A percentile compares a stretch with the other conserved stretches of the same genome.
Evolutionary conservation across 2,888 invertebrate species (phyloP).

Genomic region (Mythimna pallens): DNA sequence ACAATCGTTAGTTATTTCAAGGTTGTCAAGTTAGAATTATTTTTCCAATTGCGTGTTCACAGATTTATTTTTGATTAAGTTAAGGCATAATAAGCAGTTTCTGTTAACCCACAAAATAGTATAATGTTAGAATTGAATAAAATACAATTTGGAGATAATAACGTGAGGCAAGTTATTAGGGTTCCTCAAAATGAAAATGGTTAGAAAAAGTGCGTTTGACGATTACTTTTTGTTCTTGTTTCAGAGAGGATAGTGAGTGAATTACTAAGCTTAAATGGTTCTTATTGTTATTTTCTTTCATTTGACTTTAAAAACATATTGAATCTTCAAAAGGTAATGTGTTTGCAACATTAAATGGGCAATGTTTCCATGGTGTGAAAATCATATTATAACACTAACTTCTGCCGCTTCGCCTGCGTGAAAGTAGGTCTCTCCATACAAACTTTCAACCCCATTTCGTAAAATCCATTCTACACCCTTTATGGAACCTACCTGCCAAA

Average conservation of each 20-base stretch:
- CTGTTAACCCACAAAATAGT: not conserved
- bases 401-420: too few relatives aligned
- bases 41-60: slow-evolving; percentile 24
- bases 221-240: slow-evolving; percentile 20
- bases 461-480: too few relatives aligned
- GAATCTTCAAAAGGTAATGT: not conserved
- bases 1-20: slow-evolving; percentile 22
- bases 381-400: too few relatives aligned
- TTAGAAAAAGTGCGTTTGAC: slow-evolving; percentile 21
- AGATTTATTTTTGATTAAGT: slow-evolving; percentile 35
- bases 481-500: too few relatives aligned
- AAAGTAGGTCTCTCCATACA: too few relatives aligned
- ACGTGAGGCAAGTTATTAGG: slow-evolving; percentile 33
- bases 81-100: slow-evolving; percentile 1
- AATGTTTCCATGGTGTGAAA: too few relatives aligned
- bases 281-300: slow-evolving; percentile 13
- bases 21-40: slow-evolving; percentile 1
- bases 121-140: slow-evolving; percentile 19
- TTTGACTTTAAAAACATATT: not conserved
- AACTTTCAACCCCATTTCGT: too few relatives aligned
- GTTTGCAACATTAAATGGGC: not conserved
- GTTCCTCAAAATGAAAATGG: slow-evolving; percentile 27
- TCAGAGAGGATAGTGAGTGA: not conserved
- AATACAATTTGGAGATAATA: slow-evolving; percentile 39
- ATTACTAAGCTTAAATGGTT: not conserved